Evolutionary conservation across 2,888 invertebrate species (phyloP).

Genomic region (Oegoconia quadripuncta): DNA sequence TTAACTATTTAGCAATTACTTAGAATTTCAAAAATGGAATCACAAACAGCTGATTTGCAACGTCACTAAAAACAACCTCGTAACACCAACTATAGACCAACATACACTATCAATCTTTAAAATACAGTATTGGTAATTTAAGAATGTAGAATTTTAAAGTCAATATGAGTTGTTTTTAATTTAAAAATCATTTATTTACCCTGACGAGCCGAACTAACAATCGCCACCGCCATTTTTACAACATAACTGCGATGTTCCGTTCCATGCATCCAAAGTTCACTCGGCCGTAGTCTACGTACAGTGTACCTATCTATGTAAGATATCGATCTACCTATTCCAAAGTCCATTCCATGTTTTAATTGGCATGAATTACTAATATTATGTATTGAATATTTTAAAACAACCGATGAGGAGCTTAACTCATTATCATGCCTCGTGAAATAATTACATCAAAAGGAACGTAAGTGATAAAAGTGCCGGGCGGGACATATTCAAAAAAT

Average conservation of each 20-base stretch:
- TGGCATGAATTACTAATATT: too few species aligned
- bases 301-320: not conserved
- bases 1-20: constrained; percentile 1
- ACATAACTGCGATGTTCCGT: constrained; percentile 40
- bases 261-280: constrained; percentile 11
- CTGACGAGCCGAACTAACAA: constrained; percentile 78
- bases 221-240: constrained; percentile 65
- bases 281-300: too few species aligned
- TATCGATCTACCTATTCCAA: too few species aligned
- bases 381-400: too few species aligned
- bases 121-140: constrained; percentile 2
- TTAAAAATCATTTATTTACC: constrained; percentile 63
- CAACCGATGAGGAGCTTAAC: too few species aligned
- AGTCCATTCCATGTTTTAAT: too few species aligned
- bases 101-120: not conserved
- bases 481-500: too few species aligned
- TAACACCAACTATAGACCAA: constrained; percentile 10
- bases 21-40: constrained; percentile 29
- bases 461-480: too few species aligned
- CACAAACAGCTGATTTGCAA: constrained; percentile 59
- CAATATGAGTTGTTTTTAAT: constrained; percentile 15
- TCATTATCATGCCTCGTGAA: too few species aligned
- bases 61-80: constrained; percentile 38
- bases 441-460: too few species aligned
- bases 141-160: constrained; percentile 13